Conservation (phyloP, 1,140 invertebrate species). For the Luehdorfia chinensis region DNA sequence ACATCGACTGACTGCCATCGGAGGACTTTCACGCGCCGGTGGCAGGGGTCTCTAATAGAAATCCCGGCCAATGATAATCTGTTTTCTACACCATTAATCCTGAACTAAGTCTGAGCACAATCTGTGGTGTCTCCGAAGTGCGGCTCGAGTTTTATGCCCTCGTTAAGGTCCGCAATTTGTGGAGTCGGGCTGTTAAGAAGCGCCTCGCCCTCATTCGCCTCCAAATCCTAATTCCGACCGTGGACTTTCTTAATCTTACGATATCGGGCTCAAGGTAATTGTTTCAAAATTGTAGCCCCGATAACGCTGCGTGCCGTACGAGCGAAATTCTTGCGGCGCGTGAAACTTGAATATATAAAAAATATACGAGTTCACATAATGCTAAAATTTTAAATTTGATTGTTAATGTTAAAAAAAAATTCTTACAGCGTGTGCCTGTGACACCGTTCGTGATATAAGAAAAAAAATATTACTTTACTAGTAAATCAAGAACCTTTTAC, state of each 20-base stretch:
- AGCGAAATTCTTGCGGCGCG: too few species aligned
- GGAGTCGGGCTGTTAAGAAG: conserved; percentile 68
- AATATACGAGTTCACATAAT: too few species aligned
- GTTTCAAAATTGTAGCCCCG: conserved; percentile 67
- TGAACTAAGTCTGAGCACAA: conserved; percentile 71
- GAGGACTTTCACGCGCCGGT: conserved; percentile 67
- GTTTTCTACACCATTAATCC: conserved; percentile 76
- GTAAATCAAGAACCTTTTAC: too few species aligned
- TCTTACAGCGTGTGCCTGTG: too few species aligned
- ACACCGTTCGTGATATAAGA: too few species aligned
- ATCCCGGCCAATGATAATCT: conserved; percentile 74
- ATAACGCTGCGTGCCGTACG: conserved; percentile 20
- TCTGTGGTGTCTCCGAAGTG: conserved; percentile 68
- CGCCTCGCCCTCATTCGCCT: conserved; percentile 49
- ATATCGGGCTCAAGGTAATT: conserved; percentile 72
- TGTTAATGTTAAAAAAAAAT: too few species aligned
- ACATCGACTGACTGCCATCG: conserved; percentile 58
- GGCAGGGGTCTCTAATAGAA: conserved; percentile 74
- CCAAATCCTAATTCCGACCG: conserved; percentile 65
- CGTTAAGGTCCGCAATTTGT: conserved; percentile 76
- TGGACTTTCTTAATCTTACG: conserved; percentile 74
- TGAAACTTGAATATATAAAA: too few species aligned
- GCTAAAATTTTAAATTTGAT: too few species aligned
- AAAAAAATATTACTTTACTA: too few species aligned
- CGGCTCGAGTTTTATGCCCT: conserved; percentile 71